Percentiles rank a stretch among this genome's conserved stretches.
Evolutionary conservation across 2,113 vertebrate species (phyloP).

Genomic region (Oryzias celebensis): DNA sequence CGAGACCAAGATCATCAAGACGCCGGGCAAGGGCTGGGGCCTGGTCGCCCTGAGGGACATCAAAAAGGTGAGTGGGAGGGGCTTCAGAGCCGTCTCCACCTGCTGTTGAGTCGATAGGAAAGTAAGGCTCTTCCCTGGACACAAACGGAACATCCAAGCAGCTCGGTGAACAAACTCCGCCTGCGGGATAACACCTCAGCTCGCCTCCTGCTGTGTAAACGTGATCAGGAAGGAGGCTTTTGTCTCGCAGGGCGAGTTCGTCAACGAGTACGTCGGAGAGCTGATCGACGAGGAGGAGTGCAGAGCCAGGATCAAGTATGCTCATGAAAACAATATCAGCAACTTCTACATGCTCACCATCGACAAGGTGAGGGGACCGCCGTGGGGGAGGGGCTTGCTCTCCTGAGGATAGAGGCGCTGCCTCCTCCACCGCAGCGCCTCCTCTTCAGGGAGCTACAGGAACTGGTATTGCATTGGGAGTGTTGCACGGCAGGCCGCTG

Average conservation of each 20-base stretch:
- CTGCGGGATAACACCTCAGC: too few relatives aligned
- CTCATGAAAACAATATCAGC: conserved; percentile 95
- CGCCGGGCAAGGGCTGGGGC: conserved; percentile 95
- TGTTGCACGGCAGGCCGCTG: conserved; percentile 50
- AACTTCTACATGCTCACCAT: conserved; percentile 99
- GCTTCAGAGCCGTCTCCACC: background rate
- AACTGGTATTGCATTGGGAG: conserved; percentile 82
- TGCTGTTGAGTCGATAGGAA: background rate
- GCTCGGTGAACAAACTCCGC: too few relatives aligned
- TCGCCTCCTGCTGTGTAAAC: too few relatives aligned
- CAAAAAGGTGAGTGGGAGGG: conserved; percentile 83
- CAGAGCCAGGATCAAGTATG: conserved; percentile 88
- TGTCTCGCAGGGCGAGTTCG: conserved; percentile 88
- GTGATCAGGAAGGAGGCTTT: background rate
- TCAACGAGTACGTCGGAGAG: conserved; percentile 97
- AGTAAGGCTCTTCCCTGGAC: too few relatives aligned
- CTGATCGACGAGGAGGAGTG: conserved; percentile 98
- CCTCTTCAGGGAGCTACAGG: conserved; percentile 71
- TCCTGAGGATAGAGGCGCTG: conserved; percentile 11
- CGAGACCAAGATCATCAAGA: conserved; percentile 93
- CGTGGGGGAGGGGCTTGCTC: conserved; percentile 24
- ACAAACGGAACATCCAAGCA: too few relatives aligned
- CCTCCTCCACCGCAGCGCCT: conserved; percentile 17
- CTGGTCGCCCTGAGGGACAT: conserved; percentile 90
- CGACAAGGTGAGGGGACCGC: conserved; percentile 83